Evolutionary conservation across 2,113 vertebrate genomes (phyloP), one percentile per base, ranked within the genome.

Genomic region (Periophthalmodon schlosseri): DNA sequence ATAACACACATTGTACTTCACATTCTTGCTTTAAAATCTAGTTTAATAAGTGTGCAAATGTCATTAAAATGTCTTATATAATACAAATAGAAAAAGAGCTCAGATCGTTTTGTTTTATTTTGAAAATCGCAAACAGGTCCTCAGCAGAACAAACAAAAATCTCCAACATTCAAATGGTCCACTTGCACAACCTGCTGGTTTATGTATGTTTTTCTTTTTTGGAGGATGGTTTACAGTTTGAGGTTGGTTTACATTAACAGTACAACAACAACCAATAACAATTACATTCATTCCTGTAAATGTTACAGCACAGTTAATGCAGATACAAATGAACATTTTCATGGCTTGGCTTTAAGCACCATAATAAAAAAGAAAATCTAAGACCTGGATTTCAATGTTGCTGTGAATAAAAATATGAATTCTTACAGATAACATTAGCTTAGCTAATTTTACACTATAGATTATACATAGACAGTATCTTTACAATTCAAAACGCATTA

Each of bases 131-230:
- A 85, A 65, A 71, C 67, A 85, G 71, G 78, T 85, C 70, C 78
- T 84, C 75, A 70, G 75, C 72, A 57, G 56, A 72, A 52, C 67
- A 66, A 72, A 68, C 52, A 33, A 7, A 20, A 52, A 34, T 5
- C 46, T 77, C 69, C 80, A 69, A 90, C 86, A 90, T 89, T 91
- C 88, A 87, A 81, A 61, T 79, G 84, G 79, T 82, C 84, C 28
- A 78, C 73, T 79, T 86, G 84, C 84, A 85, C 83, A 85, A 61
- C 85, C 85, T 89, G 86, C 79, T 91, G 86, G 85, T 90, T 39
- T 79, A 84, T 60, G 80, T 58, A 12, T 85, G 85, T 84, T 79
- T 54, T 65, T 50, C 28, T 63, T 60, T 64, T 52, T 64, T 54
- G 65, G 52, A 64, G 39, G 72, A 36, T 64, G 69, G 72, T 46